Evolutionary conservation across 2,888 invertebrate species (phyloP), one percentile per base, ranked within the genome.

Genomic region (Philereme transversata): DNA sequence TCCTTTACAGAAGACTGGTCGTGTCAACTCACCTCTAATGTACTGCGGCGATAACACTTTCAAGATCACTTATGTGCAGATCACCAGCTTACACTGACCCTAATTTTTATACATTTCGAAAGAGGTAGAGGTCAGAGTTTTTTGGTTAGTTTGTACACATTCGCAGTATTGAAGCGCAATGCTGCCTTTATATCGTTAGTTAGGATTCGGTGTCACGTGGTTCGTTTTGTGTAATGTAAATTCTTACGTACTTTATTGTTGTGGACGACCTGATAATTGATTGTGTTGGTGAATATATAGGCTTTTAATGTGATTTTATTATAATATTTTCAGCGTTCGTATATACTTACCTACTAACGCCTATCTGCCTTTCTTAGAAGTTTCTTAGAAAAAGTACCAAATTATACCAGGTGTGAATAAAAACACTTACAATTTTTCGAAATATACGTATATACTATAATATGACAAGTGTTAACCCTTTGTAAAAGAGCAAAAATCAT

Each of bases 21-120:
- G 83, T 87, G 90, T 90, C 90, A 89, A 85, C 82, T 82, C 82
- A 78, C 82, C 84, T 87, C 90, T 91, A 91, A 91, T 91, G 90
- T 90, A 91, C 87, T 82, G 83, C 84, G 73, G 72, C 79, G 90
- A 91, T 91, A 91, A 89, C 87, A 84, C 84, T 78, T 87, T 88
- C 89, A 89, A 89, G 83, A 87, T 78, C 86, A 85, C 87, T 81
- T 83, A 87, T 86, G 85, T 85, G 77, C 73, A 66, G 47, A 54
- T 57, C 67, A 70, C 84, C 80, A 82, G 51, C 67, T 58, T 77
- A 80, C 64, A 6, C 49, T 68, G 84, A 82, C 61, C 82, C 65
- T n/a, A 22, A 40, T 40, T 44, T 55, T 22, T 45, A 62, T 48
- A n/a, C 6, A 38, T 44, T 22, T 40, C 10, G 4, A 45, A 48